Percentiles rank a stretch among this genome's conserved stretches.
Evolutionary conservation across 2,113 vertebrate genomes (phyloP).

Genomic region (Leiothrix lutea): DNA sequence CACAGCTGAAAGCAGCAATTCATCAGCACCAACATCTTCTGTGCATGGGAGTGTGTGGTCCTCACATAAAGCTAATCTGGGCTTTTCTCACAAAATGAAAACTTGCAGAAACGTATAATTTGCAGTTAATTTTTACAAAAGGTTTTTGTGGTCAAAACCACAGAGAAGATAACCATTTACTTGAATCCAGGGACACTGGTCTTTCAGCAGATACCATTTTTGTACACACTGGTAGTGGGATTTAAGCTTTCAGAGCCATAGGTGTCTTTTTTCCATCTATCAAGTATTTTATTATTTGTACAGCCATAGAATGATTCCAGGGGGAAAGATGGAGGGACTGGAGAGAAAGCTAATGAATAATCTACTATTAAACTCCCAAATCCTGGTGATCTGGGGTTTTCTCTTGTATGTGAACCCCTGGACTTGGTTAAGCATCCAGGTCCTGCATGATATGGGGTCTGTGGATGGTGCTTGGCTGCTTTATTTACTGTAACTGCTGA

Average conservation of each 20-base stretch:
- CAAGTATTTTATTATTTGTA: neutral
- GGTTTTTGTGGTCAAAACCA: neutral
- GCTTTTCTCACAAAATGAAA: conserved; percentile 10
- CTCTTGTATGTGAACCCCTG: neutral
- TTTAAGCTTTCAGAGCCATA: neutral
- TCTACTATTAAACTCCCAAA: neutral
- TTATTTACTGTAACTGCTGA: neutral
- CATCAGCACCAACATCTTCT: neutral
- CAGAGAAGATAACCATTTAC: neutral
- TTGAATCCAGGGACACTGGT: neutral
- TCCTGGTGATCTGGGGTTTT: neutral
- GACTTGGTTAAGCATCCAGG: neutral
- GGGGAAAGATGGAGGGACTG: neutral
- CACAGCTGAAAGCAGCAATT: conserved; percentile 56
- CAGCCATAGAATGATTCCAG: neutral
- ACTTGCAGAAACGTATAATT: neutral
- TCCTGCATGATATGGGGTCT: neutral
- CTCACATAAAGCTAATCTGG: neutral
- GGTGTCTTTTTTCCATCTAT: neutral
- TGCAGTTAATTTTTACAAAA: neutral
- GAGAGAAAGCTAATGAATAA: neutral
- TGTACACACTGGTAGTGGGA: neutral
- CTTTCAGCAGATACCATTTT: neutral
- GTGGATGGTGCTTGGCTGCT: neutral
- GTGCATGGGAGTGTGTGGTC: neutral